A percentile compares a stretch with the other conserved stretches of the same genome.
Evolutionary conservation across 2,113 vertebrate species (phyloP).

Genomic region (Noctilio leporinus): DNA sequence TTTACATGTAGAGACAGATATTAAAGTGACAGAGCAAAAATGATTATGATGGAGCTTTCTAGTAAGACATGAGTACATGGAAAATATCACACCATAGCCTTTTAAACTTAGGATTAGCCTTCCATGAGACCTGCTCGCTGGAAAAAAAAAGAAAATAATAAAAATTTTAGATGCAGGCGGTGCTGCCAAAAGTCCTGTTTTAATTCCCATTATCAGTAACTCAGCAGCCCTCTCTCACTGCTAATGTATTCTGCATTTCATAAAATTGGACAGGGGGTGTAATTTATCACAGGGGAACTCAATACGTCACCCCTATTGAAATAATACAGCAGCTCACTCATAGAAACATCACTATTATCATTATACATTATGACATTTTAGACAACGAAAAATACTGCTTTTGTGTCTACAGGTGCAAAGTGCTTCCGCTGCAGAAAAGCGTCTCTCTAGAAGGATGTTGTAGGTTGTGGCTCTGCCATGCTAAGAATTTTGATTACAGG

Average conservation of each 20-base stretch:
- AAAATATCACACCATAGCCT: neutral
- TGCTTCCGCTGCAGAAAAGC: neutral
- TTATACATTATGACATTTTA: conserved; percentile 31
- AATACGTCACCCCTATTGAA: conserved; percentile 26
- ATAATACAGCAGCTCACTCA: conserved; percentile 21
- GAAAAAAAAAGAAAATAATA: conserved; percentile 25
- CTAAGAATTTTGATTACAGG: neutral
- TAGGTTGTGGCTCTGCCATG: fast-evolving
- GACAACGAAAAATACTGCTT: neutral
- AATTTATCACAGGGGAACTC: conserved; percentile 37
- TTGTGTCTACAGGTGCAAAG: conserved; percentile 20
- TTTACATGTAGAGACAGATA: neutral
- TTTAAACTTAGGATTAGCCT: conserved; percentile 30
- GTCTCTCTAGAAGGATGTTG: neutral
- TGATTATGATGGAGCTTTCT: neutral
- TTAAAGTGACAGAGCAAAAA: conserved; percentile 8
- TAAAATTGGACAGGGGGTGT: neutral
- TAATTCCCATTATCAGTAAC: conserved; percentile 23
- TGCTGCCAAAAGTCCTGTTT: neutral
- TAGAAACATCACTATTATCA: neutral
- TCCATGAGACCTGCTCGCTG: neutral
- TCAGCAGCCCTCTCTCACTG: neutral
- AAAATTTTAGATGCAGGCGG: neutral
- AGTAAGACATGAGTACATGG: neutral
- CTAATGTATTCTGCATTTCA: neutral